Base-by-base conservation (phyloP, 1,140 invertebrate genomes). In the Euura saliciscinereae region DNA sequence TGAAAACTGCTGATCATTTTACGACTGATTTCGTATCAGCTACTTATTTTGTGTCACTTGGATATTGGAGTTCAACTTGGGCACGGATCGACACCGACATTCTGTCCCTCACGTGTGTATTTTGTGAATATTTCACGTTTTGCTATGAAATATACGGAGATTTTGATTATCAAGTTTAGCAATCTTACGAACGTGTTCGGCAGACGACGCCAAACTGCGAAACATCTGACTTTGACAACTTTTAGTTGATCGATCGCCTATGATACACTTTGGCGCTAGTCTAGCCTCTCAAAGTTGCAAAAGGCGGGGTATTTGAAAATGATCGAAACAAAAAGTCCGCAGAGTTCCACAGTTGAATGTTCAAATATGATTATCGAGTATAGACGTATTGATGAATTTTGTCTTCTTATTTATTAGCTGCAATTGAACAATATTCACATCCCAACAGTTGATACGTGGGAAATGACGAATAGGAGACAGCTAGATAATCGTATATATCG, bases 1-100 rank as follows among this genome's bases (percentile, higher is more conserved):
- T 88, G 87, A 81, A 89, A 83, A 75, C 87, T 82, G 74, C 86
- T 88, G 74, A 89, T 86, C 86, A 88, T 88, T 77, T 83, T 86
- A 28, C 1, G 28, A 28, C 28, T 28, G 28, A 28, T 28, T 28
- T 28, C 28, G 28, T 28, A 28, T 28, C 28, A 28, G 28, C 28
- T 28, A 28, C 1, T 28, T 28, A 28, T 28, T 28, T 59, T 11
- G 3, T n/a, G 51, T 59, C 13, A 59, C 4, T 59, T n/a, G 51
- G 6, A 11, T 11, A 59, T 59, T 8, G 13, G 51, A 11, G 13
- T 59, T 59, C 51, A 59, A 59, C 51, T 59, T n/a, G 28, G 51
- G 10, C 51, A 59, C 51, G 51, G 51, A 59, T 59, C 51, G 51
- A 8, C 51, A 6, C 10, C 3, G 51, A 6, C 51, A 59, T 59